These are phyloP conservation scores for Caenorhabditis tropicalis DNA, from an alignment of 1,140 invertebrate species.

Conservation along the genomic window DNA sequence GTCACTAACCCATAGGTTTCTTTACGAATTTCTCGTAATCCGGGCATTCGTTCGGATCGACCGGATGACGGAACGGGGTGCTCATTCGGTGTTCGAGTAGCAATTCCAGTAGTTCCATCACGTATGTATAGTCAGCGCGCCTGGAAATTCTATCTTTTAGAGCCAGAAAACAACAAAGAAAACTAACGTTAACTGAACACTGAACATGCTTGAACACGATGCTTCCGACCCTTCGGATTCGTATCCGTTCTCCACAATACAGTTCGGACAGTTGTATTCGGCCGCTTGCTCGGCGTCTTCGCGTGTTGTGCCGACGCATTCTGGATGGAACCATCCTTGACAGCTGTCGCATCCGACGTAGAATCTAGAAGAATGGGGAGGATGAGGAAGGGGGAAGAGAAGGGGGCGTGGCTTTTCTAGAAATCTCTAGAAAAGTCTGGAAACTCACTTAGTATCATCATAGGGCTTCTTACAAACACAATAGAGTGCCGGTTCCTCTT, in stretches of 20 bases:
- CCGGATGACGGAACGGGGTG: conserved; percentile 95
- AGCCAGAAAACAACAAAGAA: neutral
- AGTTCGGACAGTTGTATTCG: conserved; percentile 93
- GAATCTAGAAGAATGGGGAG: conserved; percentile 71
- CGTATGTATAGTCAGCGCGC: conserved; percentile 33
- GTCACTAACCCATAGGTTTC: conserved; percentile 71
- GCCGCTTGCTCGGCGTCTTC: conserved; percentile 82
- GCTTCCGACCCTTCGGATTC: conserved; percentile 13
- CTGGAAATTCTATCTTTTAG: conserved; percentile 74
- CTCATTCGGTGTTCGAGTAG: conserved; percentile 77
- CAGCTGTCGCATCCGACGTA: conserved; percentile 94
- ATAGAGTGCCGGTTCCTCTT: conserved; percentile 83
- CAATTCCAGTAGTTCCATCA: conserved; percentile 63
- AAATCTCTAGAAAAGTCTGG: neutral
- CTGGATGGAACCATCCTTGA: conserved; percentile 98
- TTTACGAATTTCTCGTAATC: conserved; percentile 97
- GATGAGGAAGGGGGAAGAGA: neutral
- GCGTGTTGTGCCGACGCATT: conserved; percentile 88
- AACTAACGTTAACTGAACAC: neutral
- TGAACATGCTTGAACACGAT: neutral
- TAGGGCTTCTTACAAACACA: conserved; percentile 94
- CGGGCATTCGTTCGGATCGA: conserved; percentile 90
- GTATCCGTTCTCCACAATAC: conserved; percentile 82
- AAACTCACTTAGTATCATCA: conserved; percentile 88
- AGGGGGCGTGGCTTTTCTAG: no score